Base-by-base conservation (phyloP, 2,888 invertebrate species). In the Drosophila ustulata region DNA sequence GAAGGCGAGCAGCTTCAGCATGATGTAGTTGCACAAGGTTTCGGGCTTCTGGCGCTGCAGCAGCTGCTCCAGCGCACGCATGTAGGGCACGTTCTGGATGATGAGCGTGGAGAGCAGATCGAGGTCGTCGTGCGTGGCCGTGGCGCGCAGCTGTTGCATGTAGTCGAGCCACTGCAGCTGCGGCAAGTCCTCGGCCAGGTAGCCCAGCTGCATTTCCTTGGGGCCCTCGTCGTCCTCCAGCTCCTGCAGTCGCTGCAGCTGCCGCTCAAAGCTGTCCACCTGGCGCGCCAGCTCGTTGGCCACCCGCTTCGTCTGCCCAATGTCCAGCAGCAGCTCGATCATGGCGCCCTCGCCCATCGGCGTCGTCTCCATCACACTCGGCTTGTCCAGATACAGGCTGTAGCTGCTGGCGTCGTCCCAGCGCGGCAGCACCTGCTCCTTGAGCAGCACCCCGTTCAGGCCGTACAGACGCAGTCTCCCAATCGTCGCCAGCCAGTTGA, bases 371-470 rank as follows among this genome's bases (percentile, higher is more conserved):
- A 67, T 75, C 57, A 82, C 28, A 49, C 84, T 88, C 3, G 91
- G 91, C 51, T 91, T 91, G 45, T 92, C 91, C 66, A 92, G 64
- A 41, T 91, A 90, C 13, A 91, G 80, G 30, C 87, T 89, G 50
- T 90, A 89, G 7, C 80, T 80, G 50, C 75, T 72, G 1, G 91
- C 74, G 26, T 91, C 91, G 70, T 91, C 91, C 91, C 91, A 91
- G 1, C 90, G 80, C 0, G 91, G 92, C 73, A 91, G 64, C 7
- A 92, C 82, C 13, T 90, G 88, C 56, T 91, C 91, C 49, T 89
- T 88, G 2, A 92, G 74, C 50, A 92, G 70, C 3, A 91, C 89
- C 0, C 91, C 89, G 55, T 91, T 91, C 1, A 90, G 59, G 0
- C 91, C 91, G 39, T 90, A 89, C 7, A 84, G 70, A 4, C 91